Percentiles rank a stretch among this genome's conserved stretches.
These are phyloP conservation scores for Phylloscopus trochilus DNA, from an alignment of 2,113 vertebrate genomes.

Conservation along the genomic window DNA sequence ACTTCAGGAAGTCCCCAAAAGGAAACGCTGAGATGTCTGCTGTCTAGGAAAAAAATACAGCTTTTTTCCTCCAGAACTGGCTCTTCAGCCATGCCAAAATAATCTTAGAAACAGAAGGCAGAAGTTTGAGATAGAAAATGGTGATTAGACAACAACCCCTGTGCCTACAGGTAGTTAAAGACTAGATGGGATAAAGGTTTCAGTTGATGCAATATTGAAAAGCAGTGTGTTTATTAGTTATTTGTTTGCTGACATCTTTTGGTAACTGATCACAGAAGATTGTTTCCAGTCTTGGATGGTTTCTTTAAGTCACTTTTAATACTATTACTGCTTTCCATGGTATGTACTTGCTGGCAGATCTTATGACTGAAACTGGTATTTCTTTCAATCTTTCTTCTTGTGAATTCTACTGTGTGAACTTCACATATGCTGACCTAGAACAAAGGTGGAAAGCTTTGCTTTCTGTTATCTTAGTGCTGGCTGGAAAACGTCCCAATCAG, in stretches of 20 bases:
- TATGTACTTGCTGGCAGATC: background rate
- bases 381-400: background rate
- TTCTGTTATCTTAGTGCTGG: background rate
- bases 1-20: background rate
- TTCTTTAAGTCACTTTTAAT: background rate
- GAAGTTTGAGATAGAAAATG: background rate
- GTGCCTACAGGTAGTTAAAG: background rate
- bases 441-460: slow-evolving; percentile 15
- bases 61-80: background rate
- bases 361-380: background rate
- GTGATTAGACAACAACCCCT: background rate
- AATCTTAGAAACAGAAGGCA: background rate
- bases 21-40: background rate
- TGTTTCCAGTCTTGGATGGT: background rate
- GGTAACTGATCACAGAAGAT: background rate
- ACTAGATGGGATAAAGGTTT: background rate
- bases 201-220: background rate
- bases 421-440: slow-evolving; percentile 38
- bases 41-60: background rate
- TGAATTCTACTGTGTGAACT: slow-evolving; percentile 27
- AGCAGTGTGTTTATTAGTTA: background rate
- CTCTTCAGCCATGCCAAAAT: background rate
- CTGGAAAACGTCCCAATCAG: background rate
- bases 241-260: background rate
- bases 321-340: background rate